Percentiles rank a stretch among this genome's conserved stretches.
These are phyloP conservation scores for Ciconia nigra DNA, from an alignment of 2,797 vertebrate genomes.

Conservation along the genomic window DNA sequence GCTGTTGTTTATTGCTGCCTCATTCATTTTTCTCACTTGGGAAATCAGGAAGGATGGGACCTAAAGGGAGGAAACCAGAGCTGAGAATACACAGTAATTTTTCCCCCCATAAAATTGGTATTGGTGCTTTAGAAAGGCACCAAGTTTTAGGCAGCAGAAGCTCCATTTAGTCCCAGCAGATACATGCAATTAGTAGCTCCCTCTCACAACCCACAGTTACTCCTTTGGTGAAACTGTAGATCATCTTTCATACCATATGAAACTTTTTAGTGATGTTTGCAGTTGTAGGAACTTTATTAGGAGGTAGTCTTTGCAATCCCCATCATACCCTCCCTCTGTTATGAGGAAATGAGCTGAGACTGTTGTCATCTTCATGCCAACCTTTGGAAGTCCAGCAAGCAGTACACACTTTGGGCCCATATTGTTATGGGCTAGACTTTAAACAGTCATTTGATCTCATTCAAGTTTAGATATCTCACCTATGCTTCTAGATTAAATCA, in stretches of 20 bases:
- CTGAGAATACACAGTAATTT: background rate
- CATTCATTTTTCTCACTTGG: constrained; percentile 92
- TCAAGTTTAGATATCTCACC: background rate
- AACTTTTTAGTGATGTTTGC: background rate
- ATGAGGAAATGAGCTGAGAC: background rate
- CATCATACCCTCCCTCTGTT: background rate
- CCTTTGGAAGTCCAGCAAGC: background rate
- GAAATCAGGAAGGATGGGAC: constrained; percentile 90
- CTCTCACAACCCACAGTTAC: background rate
- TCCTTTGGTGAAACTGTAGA: background rate
- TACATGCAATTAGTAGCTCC: background rate
- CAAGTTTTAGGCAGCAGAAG: background rate
- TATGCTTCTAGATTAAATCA: background rate
- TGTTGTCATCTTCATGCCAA: background rate
- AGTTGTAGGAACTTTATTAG: background rate
- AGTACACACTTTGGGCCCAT: background rate
- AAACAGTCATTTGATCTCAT: background rate
- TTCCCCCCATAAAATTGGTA: background rate
- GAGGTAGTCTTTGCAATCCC: background rate
- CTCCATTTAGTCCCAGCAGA: background rate
- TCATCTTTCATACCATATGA: background rate
- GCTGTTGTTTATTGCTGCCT: constrained; percentile 77
- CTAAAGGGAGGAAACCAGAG: constrained; percentile 63
- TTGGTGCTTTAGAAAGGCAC: background rate
- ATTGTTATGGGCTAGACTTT: background rate